Percentiles rank a stretch among this genome's conserved stretches.
phyloP scores from a whole-genome alignment of 2,797 vertebrate genomes.

The Halcyon leucocephala region DNA sequence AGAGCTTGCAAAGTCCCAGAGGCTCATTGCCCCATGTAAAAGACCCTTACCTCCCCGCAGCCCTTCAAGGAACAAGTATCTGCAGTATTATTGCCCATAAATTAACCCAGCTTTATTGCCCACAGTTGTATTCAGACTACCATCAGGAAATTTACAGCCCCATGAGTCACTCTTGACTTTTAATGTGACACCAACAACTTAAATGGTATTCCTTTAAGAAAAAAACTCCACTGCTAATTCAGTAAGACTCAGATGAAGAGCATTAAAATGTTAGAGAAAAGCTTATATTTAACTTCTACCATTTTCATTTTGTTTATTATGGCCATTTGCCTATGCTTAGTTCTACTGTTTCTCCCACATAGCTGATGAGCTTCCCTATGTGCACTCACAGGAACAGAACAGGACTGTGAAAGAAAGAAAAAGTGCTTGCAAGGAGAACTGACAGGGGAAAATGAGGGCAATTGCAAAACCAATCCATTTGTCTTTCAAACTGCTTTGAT shows the following conservation, averaged over 20 bases:
- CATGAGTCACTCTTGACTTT: background rate
- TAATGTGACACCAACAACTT: background rate
- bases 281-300: background rate
- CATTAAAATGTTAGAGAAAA: background rate
- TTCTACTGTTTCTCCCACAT: background rate
- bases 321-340: background rate
- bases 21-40: background rate
- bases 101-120: background rate
- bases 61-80: background rate
- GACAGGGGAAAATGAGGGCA: background rate
- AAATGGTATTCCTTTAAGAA: background rate
- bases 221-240: background rate
- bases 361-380: background rate
- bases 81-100: background rate
- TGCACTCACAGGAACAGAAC: background rate
- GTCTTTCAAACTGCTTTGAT: conserved; percentile 16
- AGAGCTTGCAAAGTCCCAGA: background rate
- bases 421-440: background rate
- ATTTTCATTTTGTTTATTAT: background rate
- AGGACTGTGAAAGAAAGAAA: background rate
- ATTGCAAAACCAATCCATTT: background rate
- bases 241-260: background rate
- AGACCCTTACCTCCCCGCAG: background rate
- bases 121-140: background rate
- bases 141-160: background rate